phyloP scores from a whole-genome alignment of 2,113 vertebrate species.

The Orthochromis malagaraziensis region DNA sequence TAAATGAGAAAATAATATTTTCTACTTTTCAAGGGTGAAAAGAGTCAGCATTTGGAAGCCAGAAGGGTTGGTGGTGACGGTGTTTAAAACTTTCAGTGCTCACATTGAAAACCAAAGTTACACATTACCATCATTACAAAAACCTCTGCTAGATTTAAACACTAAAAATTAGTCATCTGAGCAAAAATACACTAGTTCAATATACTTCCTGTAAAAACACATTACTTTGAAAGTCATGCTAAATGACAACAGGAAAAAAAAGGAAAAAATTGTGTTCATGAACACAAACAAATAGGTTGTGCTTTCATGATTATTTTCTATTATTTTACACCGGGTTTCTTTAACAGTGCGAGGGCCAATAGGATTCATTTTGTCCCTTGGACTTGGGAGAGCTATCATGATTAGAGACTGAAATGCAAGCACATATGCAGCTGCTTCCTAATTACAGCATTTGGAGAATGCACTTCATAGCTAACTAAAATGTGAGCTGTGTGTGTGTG shows the following conservation, averaged over 20 bases:
- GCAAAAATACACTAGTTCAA: not conserved
- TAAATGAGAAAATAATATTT: not conserved
- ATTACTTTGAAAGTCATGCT: not conserved
- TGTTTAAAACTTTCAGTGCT: not conserved
- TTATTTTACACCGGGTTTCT: not conserved
- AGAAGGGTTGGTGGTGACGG: not conserved
- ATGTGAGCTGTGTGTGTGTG: not conserved
- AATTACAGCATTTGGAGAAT: conserved; percentile 39
- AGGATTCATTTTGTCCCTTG: not conserved
- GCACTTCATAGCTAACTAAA: not conserved
- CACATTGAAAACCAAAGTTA: not conserved
- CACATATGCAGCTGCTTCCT: conserved; percentile 14
- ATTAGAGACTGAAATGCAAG: not conserved
- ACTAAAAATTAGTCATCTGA: not conserved
- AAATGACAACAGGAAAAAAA: not conserved
- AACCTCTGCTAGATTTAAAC: not conserved
- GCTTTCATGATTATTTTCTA: not conserved
- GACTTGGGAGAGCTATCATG: not conserved
- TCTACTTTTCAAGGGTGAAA: not conserved
- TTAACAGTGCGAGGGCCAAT: not conserved
- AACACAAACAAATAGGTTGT: not conserved
- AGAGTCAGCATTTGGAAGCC: not conserved
- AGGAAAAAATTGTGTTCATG: not conserved
- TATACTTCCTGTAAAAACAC: not conserved
- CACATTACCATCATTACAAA: not conserved